phyloP scores from a whole-genome alignment of 2,888 invertebrate genomes.

The Melinopterus prodromus region DNA sequence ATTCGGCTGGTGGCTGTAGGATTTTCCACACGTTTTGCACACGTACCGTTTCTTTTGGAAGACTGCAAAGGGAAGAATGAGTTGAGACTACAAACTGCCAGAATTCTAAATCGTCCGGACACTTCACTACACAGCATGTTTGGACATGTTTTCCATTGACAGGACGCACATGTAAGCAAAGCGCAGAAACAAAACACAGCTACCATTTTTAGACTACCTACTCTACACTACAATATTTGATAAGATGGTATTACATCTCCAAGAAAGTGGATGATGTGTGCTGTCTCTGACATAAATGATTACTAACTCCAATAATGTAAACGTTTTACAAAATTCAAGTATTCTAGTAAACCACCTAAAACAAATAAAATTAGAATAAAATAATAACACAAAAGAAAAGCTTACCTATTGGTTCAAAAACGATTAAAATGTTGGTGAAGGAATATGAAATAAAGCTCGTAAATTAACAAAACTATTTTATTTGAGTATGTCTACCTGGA shows the following conservation, averaged over 20 bases:
- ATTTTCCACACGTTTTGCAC: constrained; percentile 79
- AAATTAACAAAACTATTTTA: constrained; percentile 31
- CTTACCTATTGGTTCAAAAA: neutral
- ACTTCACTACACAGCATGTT: constrained; percentile 15
- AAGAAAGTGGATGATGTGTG: no score
- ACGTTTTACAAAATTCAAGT: neutral
- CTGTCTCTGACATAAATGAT: no score
- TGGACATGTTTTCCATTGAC: constrained; percentile 11
- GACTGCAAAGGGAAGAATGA: neutral
- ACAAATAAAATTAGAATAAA: constrained; percentile 26
- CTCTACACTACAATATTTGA: no score
- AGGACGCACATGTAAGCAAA: constrained; percentile 9
- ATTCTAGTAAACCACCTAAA: constrained; percentile 30
- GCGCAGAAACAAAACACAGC: constrained; percentile 15
- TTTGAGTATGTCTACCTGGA: constrained; percentile 35
- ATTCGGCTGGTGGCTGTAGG: constrained; percentile 81
- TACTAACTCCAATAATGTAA: no score
- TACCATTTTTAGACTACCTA: neutral
- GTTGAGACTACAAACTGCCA: constrained; percentile 22
- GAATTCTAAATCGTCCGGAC: neutral
- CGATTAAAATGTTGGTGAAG: neutral
- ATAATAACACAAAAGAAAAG: neutral
- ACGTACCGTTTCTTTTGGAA: constrained; percentile 25
- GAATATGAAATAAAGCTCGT: constrained; percentile 10
- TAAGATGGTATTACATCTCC: no score